These are phyloP conservation scores for Variabilichromis moorii DNA, from an alignment of 2,113 vertebrate species.

Conservation along the genomic window DNA sequence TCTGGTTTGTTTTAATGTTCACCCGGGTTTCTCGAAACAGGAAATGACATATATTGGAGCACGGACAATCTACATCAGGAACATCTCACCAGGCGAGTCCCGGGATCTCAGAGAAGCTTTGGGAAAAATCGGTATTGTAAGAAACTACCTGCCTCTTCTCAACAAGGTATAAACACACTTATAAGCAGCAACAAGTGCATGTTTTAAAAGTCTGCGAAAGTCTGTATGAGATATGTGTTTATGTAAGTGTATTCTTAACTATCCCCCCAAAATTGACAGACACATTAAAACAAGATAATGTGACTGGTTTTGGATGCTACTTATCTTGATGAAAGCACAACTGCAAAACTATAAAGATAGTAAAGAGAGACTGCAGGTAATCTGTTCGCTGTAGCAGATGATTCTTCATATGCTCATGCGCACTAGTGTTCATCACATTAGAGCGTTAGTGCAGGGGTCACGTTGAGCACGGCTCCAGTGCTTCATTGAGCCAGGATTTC, in stretches of 20 bases:
- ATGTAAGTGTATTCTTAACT: not conserved
- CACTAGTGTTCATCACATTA: not conserved
- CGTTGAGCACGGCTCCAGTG: not conserved
- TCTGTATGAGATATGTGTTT: not conserved
- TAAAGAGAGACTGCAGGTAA: not conserved
- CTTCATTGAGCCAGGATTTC: not conserved
- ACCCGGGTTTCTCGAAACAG: not conserved
- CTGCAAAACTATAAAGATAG: not conserved
- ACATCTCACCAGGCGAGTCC: conserved; percentile 9
- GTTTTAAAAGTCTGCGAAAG: not conserved
- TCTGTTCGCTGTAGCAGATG: not conserved
- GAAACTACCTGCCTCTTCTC: conserved; percentile 40
- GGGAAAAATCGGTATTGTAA: not conserved
- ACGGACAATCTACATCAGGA: not conserved
- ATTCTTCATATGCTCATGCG: not conserved
- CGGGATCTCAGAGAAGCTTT: not conserved
- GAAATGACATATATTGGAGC: rapidly evolving
- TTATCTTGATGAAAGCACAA: not conserved
- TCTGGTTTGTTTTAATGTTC: not conserved
- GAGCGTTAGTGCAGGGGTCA: not conserved
- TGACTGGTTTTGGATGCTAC: not conserved
- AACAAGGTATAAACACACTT: conserved; percentile 28
- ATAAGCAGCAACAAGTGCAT: not conserved
- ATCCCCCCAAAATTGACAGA: not conserved
- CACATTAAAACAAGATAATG: not conserved